These are phyloP conservation scores for Drosophila gaucha DNA, from an alignment of 2,888 invertebrate species.

Conservation along the genomic window DNA sequence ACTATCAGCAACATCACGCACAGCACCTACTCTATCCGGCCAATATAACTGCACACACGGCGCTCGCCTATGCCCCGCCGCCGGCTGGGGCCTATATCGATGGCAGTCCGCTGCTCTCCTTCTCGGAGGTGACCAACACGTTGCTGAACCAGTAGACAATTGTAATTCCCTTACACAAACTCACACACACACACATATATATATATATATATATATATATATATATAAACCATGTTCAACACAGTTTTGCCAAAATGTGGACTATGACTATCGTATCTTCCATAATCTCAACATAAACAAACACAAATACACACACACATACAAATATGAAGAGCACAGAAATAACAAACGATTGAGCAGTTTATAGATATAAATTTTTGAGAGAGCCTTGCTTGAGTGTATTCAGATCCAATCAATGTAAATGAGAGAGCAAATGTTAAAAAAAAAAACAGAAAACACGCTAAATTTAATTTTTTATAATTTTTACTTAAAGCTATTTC, in stretches of 20 bases:
- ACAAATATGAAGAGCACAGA: conserved; percentile 18
- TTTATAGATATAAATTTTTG: conserved; percentile 12
- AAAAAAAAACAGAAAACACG: too few relatives aligned
- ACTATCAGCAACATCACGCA: conserved; percentile 62
- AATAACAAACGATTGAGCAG: conserved; percentile 2
- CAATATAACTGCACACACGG: conserved; percentile 85
- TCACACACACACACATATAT: conserved; percentile 2
- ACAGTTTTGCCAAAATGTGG: conserved; percentile 84
- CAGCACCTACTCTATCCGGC: conserved; percentile 77
- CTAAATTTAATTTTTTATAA: too few relatives aligned
- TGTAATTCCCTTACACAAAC: background rate
- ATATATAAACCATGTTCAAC: conserved; percentile 64
- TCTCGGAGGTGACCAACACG: conserved; percentile 92
- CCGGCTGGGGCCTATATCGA: conserved; percentile 85
- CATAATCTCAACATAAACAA: conserved; percentile 71
- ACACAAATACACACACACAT: conserved; percentile 20
- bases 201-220: conserved; percentile 21
- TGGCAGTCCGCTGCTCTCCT: conserved; percentile 90
- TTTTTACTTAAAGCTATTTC: too few relatives aligned
- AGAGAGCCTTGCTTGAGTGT: conserved; percentile 36
- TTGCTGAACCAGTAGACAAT: conserved; percentile 87
- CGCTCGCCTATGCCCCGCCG: conserved; percentile 85
- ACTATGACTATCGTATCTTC: conserved; percentile 84
- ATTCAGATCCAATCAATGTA: too few relatives aligned
- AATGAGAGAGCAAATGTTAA: too few relatives aligned